Percentiles rank a stretch among this genome's conserved stretches.
phyloP scores from a whole-genome alignment of 2,113 vertebrate genomes.

The Psettodes erumei region DNA sequence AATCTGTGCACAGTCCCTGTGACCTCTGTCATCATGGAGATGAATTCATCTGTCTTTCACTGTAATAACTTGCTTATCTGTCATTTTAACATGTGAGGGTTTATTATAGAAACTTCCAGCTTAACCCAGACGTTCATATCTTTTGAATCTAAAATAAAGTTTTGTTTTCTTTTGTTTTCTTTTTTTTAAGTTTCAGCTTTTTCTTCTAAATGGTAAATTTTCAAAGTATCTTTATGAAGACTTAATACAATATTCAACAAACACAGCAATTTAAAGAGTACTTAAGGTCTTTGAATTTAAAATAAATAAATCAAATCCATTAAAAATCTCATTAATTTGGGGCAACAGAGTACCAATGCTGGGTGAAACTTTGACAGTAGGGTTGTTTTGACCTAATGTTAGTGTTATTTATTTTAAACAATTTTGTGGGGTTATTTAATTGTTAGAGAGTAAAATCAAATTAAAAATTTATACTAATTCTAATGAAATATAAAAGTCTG shows the following conservation, averaged over 20 bases:
- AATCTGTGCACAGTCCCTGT: conserved; percentile 10
- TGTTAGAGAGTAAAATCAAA: too few species aligned
- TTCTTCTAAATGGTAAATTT: background rate
- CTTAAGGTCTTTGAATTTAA: too few species aligned
- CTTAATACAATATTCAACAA: too few species aligned
- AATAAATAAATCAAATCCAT: too few species aligned
- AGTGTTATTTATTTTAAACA: background rate
- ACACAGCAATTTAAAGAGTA: too few species aligned
- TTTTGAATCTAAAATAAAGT: background rate
- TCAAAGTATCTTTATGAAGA: background rate
- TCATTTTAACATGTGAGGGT: background rate
- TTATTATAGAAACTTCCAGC: background rate
- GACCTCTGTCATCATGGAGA: conserved; percentile 42
- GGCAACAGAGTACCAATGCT: background rate
- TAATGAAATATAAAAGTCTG: background rate
- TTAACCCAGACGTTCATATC: background rate
- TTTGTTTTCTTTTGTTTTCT: background rate
- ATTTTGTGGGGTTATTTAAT: background rate
- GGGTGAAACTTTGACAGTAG: background rate
- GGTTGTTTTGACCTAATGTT: background rate
- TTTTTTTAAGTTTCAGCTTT: background rate
- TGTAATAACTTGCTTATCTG: background rate
- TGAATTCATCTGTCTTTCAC: conserved; percentile 6
- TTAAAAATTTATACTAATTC: background rate
- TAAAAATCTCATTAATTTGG: background rate